Conservation (phyloP, 1,140 invertebrate species). For the Leucophenga varia region DNA sequence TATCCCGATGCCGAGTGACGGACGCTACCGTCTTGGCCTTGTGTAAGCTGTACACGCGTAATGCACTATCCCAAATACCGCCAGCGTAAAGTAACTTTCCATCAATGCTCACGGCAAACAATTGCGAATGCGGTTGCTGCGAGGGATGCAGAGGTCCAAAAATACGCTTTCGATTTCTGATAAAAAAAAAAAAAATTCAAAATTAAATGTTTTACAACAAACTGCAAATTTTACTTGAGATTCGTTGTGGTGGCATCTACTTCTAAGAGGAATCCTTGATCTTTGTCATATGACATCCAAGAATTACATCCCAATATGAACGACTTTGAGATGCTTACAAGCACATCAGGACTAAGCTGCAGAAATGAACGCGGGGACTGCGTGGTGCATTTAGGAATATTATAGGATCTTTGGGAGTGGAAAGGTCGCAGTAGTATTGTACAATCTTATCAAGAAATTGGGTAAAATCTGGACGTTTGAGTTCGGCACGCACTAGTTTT, state of each 20-base stretch:
- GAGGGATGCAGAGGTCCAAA: constrained; percentile 61
- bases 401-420: constrained; percentile 61
- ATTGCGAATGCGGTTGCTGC: constrained; percentile 58
- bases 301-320: constrained; percentile 62
- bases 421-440: constrained; percentile 45
- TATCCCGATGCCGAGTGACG: constrained; percentile 63
- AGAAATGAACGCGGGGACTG: constrained; percentile 61
- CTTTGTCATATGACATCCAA: constrained; percentile 64
- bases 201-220: neutral
- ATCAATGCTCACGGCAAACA: constrained; percentile 66
- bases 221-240: constrained; percentile 54
- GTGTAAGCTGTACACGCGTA: constrained; percentile 63
- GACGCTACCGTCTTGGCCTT: constrained; percentile 61
- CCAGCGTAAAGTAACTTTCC: constrained; percentile 64
- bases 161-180: constrained; percentile 58
- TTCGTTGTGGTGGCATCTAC: constrained; percentile 61
- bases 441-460: constrained; percentile 54
- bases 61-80: constrained; percentile 67
- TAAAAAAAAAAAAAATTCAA: neutral
- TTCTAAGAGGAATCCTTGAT: constrained; percentile 64
- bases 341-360: constrained; percentile 59
- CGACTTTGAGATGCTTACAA: constrained; percentile 61
- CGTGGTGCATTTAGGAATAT: constrained; percentile 61
- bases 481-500: constrained; percentile 54
- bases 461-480: constrained; percentile 58